These are phyloP conservation scores for Apistogramma diplotaenia DNA, from an alignment of 2,113 vertebrate genomes.

Conservation along the genomic window DNA sequence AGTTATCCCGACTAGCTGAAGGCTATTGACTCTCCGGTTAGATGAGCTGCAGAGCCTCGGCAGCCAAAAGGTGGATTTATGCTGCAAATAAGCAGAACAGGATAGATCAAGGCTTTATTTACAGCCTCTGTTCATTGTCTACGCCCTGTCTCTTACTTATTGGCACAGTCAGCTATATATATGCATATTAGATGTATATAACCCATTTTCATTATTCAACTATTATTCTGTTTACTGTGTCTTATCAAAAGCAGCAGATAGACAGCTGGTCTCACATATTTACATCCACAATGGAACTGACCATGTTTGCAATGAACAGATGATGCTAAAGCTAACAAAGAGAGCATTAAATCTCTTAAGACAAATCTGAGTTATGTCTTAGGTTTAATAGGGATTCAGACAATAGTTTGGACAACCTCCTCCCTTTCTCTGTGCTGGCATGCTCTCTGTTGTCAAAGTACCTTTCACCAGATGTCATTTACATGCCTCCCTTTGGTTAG, in stretches of 20 bases:
- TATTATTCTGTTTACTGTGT: conserved; percentile 40
- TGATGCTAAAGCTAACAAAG: conserved; percentile 61
- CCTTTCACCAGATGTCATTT: not conserved
- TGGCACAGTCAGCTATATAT: conserved; percentile 44
- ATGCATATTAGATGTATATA: conserved; percentile 60
- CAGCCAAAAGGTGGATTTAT: conserved; percentile 38
- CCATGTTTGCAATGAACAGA: conserved; percentile 59
- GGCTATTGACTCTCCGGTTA: conserved; percentile 44
- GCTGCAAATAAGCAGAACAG: conserved; percentile 17
- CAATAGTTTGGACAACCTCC: not conserved
- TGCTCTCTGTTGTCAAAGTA: fast-evolving
- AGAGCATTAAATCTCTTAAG: conserved; percentile 53
- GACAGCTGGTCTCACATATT: conserved; percentile 36
- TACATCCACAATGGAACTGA: conserved; percentile 10
- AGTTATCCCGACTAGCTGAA: conserved; percentile 46
- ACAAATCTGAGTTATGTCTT: conserved; percentile 50
- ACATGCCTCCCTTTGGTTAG: not conserved
- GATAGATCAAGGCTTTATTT: conserved; percentile 43
- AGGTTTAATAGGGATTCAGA: conserved; percentile 20
- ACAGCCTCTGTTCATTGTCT: conserved; percentile 25
- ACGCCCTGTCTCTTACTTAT: conserved; percentile 27
- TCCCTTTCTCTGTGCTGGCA: not conserved
- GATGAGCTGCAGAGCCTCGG: conserved; percentile 17
- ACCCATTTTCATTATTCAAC: conserved; percentile 59
- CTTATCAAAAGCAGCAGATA: conserved; percentile 48